Evolutionary conservation across 2,113 vertebrate genomes (phyloP), one percentile per base, ranked within the genome.

Genomic region (Rhombomys opimus): DNA sequence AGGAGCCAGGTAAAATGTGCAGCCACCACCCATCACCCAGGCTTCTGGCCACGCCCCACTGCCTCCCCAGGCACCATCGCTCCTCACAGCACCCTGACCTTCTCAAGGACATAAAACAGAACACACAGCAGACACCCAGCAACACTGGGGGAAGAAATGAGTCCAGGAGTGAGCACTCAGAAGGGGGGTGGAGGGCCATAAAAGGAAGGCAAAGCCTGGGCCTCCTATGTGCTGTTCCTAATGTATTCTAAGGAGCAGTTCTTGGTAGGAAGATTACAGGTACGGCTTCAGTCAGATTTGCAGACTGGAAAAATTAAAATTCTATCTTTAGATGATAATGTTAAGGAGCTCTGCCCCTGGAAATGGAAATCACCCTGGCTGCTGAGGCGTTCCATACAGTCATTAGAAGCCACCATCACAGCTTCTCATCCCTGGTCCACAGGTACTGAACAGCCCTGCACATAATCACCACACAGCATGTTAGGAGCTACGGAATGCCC

Each of bases 241-340:
- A 65, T 18, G 7, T 76, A 30, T 82, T 72, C 94, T 82, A 52
- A 65, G 50, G 54, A 78, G n/a, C 38, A 77, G 10, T 57, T 72
- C 67, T 5, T 73, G 41, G 59, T 77, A 72, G 46, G 65, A 23
- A 90, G 15, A 75, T 57, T 67, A 38, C 14, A 80, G 35, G 46
- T 46, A 17, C 61, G 35, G 65, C 7, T 61, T 89, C 76, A 80
- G 65, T 82, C 50, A 93, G 70, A 95, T 5, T 20, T 89, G 77
- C 59, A 89, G 57, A 59, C n/a, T 72, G 65, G n/a, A 63, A 68
- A 75, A 72, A 54, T 23, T 88, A 63, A 82, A 95, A n/a, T 87
- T 89, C 65, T 82, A 77, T 77, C 91, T 94, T 93, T 63, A 93
- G 95, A 32, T 77, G 59, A 50, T 65, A 52, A 65, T 46, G 61